These are phyloP conservation scores for Heliconius nattereri DNA, from an alignment of 1,140 invertebrate genomes.

Conservation along the genomic window DNA sequence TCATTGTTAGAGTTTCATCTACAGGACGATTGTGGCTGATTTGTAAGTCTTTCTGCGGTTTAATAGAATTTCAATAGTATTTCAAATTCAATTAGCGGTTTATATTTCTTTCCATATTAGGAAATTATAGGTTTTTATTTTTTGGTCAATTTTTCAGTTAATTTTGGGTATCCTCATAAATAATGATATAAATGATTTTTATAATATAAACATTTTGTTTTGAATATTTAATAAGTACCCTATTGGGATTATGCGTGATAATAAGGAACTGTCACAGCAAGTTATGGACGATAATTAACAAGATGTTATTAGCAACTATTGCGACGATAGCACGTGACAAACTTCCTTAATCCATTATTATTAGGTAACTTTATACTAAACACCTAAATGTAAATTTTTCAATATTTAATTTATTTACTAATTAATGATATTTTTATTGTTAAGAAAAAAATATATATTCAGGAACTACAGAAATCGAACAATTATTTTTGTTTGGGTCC, in stretches of 20 bases:
- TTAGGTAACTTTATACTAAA: background rate
- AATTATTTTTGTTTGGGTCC: too few relatives aligned
- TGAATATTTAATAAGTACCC: background rate
- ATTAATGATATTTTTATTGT: too few relatives aligned
- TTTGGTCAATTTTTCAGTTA: too few relatives aligned
- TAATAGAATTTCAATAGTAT: slow-evolving; percentile 39
- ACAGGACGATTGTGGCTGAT: slow-evolving; percentile 40
- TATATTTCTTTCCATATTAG: background rate
- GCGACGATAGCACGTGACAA: background rate
- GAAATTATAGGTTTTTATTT: too few relatives aligned
- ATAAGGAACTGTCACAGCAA: slow-evolving; percentile 2
- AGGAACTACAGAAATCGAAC: too few relatives aligned
- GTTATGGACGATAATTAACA: background rate
- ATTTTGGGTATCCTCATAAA: too few relatives aligned
- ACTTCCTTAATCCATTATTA: background rate
- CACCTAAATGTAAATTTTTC: background rate
- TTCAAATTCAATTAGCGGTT: slow-evolving; percentile 25
- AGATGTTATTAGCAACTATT: slow-evolving; percentile 3
- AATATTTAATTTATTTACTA: too few relatives aligned
- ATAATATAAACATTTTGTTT: background rate
- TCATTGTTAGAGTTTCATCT: slow-evolving; percentile 58
- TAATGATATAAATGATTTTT: too few relatives aligned
- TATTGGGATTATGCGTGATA: background rate
- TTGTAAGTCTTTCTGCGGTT: slow-evolving; percentile 36
- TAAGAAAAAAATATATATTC: too few relatives aligned